Evolutionary conservation across 2,888 invertebrate genomes (phyloP), one percentile per base, ranked within the genome.

Genomic region (Morpho achilles): DNA sequence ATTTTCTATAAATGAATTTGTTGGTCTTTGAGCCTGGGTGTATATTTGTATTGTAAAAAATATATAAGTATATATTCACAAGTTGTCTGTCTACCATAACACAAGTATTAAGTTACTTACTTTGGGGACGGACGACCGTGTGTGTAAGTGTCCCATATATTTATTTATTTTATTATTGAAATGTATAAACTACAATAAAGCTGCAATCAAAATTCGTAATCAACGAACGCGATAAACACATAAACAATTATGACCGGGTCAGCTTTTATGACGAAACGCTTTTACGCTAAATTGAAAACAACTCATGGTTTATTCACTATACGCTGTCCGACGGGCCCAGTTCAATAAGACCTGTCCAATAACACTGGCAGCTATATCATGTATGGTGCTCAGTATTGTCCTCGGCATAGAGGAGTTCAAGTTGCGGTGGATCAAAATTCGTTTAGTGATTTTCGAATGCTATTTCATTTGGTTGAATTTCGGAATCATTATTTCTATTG

Each of bases 251-350:
- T 80, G 75, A 72, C 69, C 69, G 71, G 77, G 75, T 75, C 73
- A 68, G 79, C 77, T 78, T 86, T 87, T 87, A 87, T 85, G 85
- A 85, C 84, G 66, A 69, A 79, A 87, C 80, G 86, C 88, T 88
- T 87, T 88, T 85, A 87, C 86, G 84, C 80, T 76, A 85, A 88
- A 88, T 87, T 87, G 87, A 87, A 88, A 87, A 88, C 87, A 87
- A 80, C 85, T 87, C 88, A 88, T 88, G 87, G 84, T 85, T 88
- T 87, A 88, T 88, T 87, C 87, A 88, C 79, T 73, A 75, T 84
- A 75, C 72, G 79, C 70, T 71, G 72, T 68, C 69, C 72, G 76
- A 76, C 71, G 64, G 63, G 64, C 62, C 86, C 85, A 84, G 71
- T 72, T 66, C 76, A 75, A 65, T 67, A 59, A 73, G 81, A 75